Percentiles rank a stretch among this genome's conserved stretches.
Evolutionary conservation across 2,888 invertebrate species (phyloP).

Genomic region (Aphelenchoides bicaudatus): DNA sequence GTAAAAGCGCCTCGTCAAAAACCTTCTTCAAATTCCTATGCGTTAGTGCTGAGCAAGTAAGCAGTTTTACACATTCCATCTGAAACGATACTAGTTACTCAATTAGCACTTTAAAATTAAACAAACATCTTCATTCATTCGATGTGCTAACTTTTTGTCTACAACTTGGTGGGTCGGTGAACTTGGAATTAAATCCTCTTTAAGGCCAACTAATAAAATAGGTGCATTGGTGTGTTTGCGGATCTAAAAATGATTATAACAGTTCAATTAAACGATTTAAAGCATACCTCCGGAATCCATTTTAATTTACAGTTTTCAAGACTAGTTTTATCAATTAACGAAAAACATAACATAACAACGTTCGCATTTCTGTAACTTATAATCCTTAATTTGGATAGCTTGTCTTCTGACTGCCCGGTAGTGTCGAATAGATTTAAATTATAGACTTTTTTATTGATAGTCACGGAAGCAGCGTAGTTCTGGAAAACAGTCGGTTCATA

Average conservation of each 20-base stretch:
- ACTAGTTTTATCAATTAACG: not conserved
- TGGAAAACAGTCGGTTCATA: conserved; percentile 50
- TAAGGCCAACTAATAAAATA: conserved; percentile 8
- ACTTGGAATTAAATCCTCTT: conserved; percentile 10
- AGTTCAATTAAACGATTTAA: too few species aligned
- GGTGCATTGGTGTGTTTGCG: not conserved
- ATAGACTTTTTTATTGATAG: conserved; percentile 39
- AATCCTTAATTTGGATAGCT: not conserved
- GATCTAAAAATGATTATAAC: too few species aligned
- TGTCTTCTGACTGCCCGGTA: conserved; percentile 37
- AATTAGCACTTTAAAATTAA: not conserved
- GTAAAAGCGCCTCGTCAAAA: conserved; percentile 48
- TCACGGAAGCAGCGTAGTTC: conserved; percentile 43
- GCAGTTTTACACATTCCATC: conserved; percentile 42
- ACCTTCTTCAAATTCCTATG: conserved; percentile 46
- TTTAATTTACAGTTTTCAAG: not conserved
- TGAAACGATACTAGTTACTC: conserved; percentile 25
- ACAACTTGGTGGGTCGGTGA: conserved; percentile 8
- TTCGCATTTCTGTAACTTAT: conserved; percentile 7
- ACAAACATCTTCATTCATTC: conserved; percentile 5
- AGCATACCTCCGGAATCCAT: too few species aligned
- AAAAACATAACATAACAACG: conserved; percentile 18
- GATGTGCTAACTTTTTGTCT: conserved; percentile 12
- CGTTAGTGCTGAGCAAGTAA: conserved; percentile 46
- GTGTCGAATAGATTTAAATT: conserved; percentile 48